Evolutionary conservation across 1,140 invertebrate species (phyloP).

Genomic region (Drosophila fuyamai): DNA sequence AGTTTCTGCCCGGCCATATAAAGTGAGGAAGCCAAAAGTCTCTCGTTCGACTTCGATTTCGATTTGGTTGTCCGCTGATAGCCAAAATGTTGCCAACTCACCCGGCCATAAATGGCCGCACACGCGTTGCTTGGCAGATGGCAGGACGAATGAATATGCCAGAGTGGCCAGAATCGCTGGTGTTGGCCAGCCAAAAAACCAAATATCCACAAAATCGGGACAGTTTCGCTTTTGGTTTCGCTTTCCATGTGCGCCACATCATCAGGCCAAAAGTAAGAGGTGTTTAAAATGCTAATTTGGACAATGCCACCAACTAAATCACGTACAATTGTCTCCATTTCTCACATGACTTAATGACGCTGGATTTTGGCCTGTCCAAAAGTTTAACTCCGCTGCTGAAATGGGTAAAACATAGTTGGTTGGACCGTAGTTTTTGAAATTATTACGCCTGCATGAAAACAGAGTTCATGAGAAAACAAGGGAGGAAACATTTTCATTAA

Average conservation of each 20-base stretch:
- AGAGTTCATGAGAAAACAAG: not conserved
- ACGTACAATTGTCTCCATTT: conserved; percentile 55
- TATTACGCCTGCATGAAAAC: not conserved
- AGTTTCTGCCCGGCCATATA: conserved; percentile 74
- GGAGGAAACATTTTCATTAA: not conserved
- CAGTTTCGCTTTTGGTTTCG: conserved; percentile 46
- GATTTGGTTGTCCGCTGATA: conserved; percentile 72
- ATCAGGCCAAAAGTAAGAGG: conserved; percentile 78
- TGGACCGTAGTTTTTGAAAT: too few relatives aligned
- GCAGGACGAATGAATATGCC: conserved; percentile 27
- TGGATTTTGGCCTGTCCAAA: conserved; percentile 20
- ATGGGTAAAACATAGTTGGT: not conserved
- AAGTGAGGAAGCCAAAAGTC: conserved; percentile 62
- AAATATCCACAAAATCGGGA: conserved; percentile 15
- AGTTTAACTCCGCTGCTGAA: conserved; percentile 1
- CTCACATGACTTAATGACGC: conserved; percentile 51
- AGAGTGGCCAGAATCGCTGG: conserved; percentile 19
- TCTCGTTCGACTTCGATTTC: conserved; percentile 57
- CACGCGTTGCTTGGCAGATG: conserved; percentile 62
- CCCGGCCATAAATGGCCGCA: conserved; percentile 68
- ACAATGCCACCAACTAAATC: conserved; percentile 62
- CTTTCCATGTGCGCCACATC: conserved; percentile 69
- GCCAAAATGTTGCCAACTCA: conserved; percentile 66
- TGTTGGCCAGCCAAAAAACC: conserved; percentile 4
- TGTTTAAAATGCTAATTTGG: conserved; percentile 81